Evolutionary conservation across 2,888 invertebrate genomes (phyloP).

Genomic region (Ischnus inquisitorius): DNA sequence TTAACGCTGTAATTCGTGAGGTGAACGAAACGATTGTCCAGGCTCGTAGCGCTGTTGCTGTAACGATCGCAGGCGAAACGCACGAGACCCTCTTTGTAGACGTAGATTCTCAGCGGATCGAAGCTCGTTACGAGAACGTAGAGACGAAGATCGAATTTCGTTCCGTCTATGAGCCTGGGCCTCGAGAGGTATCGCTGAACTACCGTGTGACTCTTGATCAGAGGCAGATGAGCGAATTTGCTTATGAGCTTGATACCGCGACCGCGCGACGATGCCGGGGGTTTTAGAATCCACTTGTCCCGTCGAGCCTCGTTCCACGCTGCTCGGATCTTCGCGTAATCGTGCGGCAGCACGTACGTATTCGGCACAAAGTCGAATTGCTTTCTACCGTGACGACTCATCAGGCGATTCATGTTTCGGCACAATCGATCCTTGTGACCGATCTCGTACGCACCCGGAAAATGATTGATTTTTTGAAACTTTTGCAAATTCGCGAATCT

Average conservation of each 20-base stretch:
- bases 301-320: constrained; percentile 93
- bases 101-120: constrained; percentile 96
- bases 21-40: constrained; percentile 96
- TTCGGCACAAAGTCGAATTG: constrained; percentile 97
- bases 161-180: constrained; percentile 95
- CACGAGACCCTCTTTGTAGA: constrained; percentile 98
- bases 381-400: constrained; percentile 88
- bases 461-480: constrained; percentile 98
- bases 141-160: constrained; percentile 92
- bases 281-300: constrained; percentile 98
- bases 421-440: constrained; percentile 98
- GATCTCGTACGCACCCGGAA: constrained; percentile 98
- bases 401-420: constrained; percentile 91
- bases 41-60: constrained; percentile 91
- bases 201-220: constrained; percentile 94
- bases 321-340: constrained; percentile 95
- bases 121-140: constrained; percentile 98
- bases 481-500: constrained; percentile 94
- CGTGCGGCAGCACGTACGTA: constrained; percentile 96
- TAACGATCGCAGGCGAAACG: constrained; percentile 98
- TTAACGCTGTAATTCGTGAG: constrained; percentile 97
- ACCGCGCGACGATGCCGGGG: constrained; percentile 98
- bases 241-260: constrained; percentile 98
- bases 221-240: constrained; percentile 97
- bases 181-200: constrained; percentile 91